Evolutionary conservation across 2,888 invertebrate genomes (phyloP).

Genomic region (Boloria euphrosyne): DNA sequence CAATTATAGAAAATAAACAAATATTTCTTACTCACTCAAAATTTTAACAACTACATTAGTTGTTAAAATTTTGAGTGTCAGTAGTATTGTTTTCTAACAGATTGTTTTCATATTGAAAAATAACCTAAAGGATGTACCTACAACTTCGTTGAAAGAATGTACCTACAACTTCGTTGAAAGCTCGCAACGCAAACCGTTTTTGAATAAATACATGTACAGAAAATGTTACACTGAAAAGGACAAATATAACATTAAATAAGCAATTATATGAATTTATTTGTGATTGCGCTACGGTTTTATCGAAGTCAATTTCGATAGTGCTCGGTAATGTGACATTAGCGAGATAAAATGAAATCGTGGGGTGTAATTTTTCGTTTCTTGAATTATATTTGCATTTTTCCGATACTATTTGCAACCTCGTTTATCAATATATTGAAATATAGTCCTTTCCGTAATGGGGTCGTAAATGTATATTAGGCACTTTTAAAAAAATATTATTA

Average conservation of each 20-base stretch:
- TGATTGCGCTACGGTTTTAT: slow-evolving; percentile 69
- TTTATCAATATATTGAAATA: slow-evolving; percentile 33
- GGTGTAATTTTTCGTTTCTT: slow-evolving; percentile 66
- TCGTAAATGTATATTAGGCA: slow-evolving; percentile 10
- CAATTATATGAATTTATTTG: slow-evolving; percentile 74
- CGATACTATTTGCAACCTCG: slow-evolving; percentile 56
- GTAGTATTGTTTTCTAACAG: too few species aligned
- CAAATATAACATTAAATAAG: slow-evolving; percentile 61
- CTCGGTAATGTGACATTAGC: slow-evolving; percentile 56
- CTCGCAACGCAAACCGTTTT: slow-evolving; percentile 16
- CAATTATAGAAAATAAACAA: too few species aligned
- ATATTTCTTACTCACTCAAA: too few species aligned
- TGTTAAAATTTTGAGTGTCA: too few species aligned
- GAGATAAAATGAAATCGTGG: slow-evolving; percentile 67
- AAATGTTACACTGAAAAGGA: slow-evolving; percentile 29
- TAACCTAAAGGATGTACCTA: too few species aligned
- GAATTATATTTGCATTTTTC: slow-evolving; percentile 57
- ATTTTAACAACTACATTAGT: too few species aligned
- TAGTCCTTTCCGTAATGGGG: slow-evolving; percentile 13
- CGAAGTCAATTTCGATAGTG: slow-evolving; percentile 77
- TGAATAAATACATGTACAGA: slow-evolving; percentile 42
- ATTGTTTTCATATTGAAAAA: too few species aligned
- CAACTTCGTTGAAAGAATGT: too few species aligned
- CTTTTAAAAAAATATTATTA: background rate
- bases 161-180: background rate